Conservation (phyloP, 2,113 vertebrate genomes). For the Salvator merianae region DNA sequence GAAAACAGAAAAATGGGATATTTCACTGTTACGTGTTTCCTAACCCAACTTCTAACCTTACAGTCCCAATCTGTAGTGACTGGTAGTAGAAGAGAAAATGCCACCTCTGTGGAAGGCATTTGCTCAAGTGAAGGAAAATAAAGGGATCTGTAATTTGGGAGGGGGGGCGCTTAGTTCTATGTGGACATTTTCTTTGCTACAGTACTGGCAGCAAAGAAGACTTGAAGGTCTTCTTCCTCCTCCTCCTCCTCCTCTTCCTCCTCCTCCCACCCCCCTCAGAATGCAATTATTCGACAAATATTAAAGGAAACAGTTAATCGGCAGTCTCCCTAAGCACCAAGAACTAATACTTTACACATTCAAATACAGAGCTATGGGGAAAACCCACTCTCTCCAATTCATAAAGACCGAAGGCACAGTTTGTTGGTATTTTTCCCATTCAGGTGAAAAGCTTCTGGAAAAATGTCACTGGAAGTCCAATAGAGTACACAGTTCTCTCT, state of each 20-base stretch:
- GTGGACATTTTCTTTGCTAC: constrained; percentile 69
- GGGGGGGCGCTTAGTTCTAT: constrained; percentile 62
- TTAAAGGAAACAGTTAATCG: constrained; percentile 54
- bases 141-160: constrained; percentile 57
- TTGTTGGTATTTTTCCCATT: constrained; percentile 46
- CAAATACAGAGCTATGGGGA: constrained; percentile 45
- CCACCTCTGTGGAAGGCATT: constrained; percentile 54
- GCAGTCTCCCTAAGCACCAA: constrained; percentile 61
- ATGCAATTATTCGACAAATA: constrained; percentile 63
- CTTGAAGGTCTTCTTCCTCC: constrained; percentile 64
- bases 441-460: constrained; percentile 48
- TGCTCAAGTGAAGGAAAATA: constrained; percentile 52
- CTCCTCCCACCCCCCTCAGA: constrained; percentile 75
- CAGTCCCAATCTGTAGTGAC: no score
- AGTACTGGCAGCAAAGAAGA: constrained; percentile 67
- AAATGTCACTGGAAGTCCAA: constrained; percentile 44
- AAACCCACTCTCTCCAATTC: constrained; percentile 51
- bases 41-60: no score
- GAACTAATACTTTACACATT: constrained; percentile 52
- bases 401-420: constrained; percentile 61
- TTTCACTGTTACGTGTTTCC: no score
- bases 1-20: no score
- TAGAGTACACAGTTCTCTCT: constrained; percentile 18
- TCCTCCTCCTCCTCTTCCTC: neutral
- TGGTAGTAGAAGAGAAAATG: neutral